A percentile compares a stretch with the other conserved stretches of the same genome.
These are phyloP conservation scores for Corythoichthys haematopterus DNA, from an alignment of 2,113 vertebrate species.

Conservation along the genomic window DNA sequence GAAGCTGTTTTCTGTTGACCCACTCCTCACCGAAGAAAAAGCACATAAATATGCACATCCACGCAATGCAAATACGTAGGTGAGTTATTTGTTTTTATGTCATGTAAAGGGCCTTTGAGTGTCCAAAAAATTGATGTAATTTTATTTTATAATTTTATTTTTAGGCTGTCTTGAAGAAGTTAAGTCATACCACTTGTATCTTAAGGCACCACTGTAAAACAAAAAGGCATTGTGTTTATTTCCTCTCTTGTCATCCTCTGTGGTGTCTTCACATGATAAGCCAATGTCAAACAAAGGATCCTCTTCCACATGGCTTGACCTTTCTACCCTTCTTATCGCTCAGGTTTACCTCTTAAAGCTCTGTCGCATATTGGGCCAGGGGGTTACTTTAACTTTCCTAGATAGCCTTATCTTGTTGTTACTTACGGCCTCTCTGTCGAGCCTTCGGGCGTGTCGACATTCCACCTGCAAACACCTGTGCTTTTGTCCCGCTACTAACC, in stretches of 20 bases:
- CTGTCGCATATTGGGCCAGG: constrained; percentile 29
- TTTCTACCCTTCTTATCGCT: constrained; percentile 51
- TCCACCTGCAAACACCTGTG: constrained; percentile 73
- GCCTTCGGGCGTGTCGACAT: constrained; percentile 47
- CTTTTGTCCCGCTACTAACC: constrained; percentile 59
- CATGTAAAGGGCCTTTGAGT: no score
- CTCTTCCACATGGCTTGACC: constrained; percentile 34
- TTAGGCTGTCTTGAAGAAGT: no score
- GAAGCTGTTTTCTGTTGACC: no score
- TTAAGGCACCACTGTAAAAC: not conserved
- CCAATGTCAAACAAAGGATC: not conserved
- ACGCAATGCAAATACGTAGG: no score
- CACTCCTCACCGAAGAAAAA: no score
- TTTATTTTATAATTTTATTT: no score
- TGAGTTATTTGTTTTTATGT: no score
- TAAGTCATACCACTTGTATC: not conserved
- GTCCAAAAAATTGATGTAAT: no score
- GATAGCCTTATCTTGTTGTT: constrained; percentile 56
- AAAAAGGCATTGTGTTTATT: constrained; percentile 15
- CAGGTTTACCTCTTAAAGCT: constrained; percentile 35
- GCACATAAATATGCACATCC: no score
- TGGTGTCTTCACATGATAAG: constrained; percentile 33
- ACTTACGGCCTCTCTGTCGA: constrained; percentile 26
- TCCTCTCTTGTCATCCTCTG: constrained; percentile 32
- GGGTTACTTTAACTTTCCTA: constrained; percentile 39